phyloP scores from a whole-genome alignment of 2,113 vertebrate species.

The Xiphophorus hellerii region DNA sequence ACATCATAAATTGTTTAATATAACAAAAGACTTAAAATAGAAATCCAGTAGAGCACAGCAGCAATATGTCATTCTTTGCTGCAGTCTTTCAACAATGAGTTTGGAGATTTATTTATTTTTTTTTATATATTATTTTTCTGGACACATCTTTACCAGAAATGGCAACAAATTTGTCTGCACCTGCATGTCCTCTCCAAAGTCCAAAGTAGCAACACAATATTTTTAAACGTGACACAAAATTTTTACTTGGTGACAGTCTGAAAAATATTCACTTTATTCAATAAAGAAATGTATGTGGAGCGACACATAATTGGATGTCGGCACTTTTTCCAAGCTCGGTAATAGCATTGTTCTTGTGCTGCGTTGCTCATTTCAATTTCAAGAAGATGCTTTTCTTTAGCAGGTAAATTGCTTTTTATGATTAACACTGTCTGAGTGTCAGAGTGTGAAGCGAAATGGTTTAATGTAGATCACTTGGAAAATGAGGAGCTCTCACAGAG shows the following conservation, averaged over 20 bases:
- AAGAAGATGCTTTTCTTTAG: conserved; percentile 66
- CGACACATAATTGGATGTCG: conserved; percentile 76
- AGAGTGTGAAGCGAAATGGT: conserved; percentile 61
- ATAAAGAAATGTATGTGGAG: conserved; percentile 62
- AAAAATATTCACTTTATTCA: conserved; percentile 53
- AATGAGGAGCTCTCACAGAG: conserved; percentile 61
- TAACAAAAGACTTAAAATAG: background rate
- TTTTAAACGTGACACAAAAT: conserved; percentile 59
- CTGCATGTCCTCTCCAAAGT: conserved; percentile 31
- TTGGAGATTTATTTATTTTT: background rate
- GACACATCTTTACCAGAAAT: background rate
- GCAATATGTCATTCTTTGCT: background rate
- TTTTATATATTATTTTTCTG: no score
- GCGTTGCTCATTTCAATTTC: conserved; percentile 73
- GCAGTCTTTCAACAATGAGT: background rate
- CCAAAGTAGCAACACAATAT: conserved; percentile 37
- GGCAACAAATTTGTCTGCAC: background rate
- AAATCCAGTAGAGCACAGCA: background rate
- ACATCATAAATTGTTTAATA: background rate
- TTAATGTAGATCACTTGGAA: conserved; percentile 60
- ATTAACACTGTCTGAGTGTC: conserved; percentile 66
- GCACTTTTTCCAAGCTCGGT: conserved; percentile 64
- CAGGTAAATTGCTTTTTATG: conserved; percentile 59
- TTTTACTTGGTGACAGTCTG: conserved; percentile 47
- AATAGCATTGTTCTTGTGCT: conserved; percentile 68